phyloP scores from a whole-genome alignment of 2,888 invertebrate genomes.

The Pterobdella sp. region DNA sequence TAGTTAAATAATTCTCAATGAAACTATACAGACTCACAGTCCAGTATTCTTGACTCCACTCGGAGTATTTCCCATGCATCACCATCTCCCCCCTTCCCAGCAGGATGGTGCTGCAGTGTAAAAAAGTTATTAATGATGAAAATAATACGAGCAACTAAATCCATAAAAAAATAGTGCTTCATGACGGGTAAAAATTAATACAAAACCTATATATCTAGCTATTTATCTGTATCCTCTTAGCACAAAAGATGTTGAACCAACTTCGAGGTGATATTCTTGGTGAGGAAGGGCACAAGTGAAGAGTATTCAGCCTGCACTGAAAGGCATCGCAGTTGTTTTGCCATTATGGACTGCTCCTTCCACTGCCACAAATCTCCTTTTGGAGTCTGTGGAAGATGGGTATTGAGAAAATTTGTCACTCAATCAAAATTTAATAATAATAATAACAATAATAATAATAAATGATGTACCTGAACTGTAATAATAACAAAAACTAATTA shows the following conservation, averaged over 20 bases:
- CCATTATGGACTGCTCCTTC: slow-evolving; percentile 62
- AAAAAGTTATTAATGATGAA: no score
- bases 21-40: slow-evolving; percentile 39
- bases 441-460: neutral
- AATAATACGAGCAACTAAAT: no score
- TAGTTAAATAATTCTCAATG: no score
- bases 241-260: neutral
- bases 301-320: slow-evolving; percentile 65
- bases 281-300: slow-evolving; percentile 39
- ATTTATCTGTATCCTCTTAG: neutral
- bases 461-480: neutral
- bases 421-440: neutral
- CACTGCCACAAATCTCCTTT: slow-evolving; percentile 49
- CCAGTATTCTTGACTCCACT: slow-evolving; percentile 37
- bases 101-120: slow-evolving; percentile 34
- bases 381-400: slow-evolving; percentile 33
- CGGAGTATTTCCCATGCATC: slow-evolving; percentile 64
- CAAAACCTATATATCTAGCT: neutral
- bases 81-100: slow-evolving; percentile 40
- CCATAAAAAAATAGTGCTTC: no score
- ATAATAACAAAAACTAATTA: neutral
- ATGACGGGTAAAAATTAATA: no score
- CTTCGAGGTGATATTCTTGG: slow-evolving; percentile 1
- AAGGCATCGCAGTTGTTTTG: slow-evolving; percentile 64
- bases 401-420: neutral